phyloP scores from a whole-genome alignment of 2,888 invertebrate species.

The Xanthorhoe spadicearia region DNA sequence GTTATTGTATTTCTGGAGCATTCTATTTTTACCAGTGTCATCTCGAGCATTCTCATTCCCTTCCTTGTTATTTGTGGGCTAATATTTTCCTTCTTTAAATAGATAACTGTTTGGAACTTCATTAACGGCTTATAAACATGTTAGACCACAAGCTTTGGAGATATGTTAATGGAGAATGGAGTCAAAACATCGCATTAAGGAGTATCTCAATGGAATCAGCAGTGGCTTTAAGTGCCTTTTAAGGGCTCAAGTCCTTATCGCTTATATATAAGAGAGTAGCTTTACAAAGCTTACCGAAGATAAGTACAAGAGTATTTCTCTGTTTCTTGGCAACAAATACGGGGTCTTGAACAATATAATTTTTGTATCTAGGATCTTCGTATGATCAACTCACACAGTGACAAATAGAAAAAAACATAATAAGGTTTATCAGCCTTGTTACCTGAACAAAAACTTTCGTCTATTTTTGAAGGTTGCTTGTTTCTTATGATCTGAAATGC shows the following conservation, averaged over 20 bases:
- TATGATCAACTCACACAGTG: too few relatives aligned
- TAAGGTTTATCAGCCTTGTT: too few relatives aligned
- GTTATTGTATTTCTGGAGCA: slow-evolving; percentile 34
- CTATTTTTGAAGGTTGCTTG: too few relatives aligned
- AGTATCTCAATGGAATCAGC: slow-evolving; percentile 5
- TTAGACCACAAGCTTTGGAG: slow-evolving; percentile 19
- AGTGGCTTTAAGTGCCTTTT: not conserved
- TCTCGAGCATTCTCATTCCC: slow-evolving; percentile 41
- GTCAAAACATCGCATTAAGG: slow-evolving; percentile 23
- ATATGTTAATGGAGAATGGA: slow-evolving; percentile 16
- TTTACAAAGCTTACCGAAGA: not conserved
- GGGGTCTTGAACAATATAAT: too few relatives aligned
- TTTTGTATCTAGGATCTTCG: too few relatives aligned
- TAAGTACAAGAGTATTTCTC: not conserved
- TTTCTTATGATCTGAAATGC: too few relatives aligned
- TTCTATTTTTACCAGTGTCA: slow-evolving; percentile 42
- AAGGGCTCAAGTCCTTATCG: slow-evolving; percentile 1
- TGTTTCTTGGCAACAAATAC: too few relatives aligned
- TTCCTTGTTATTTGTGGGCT: slow-evolving; percentile 45
- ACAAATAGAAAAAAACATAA: too few relatives aligned
- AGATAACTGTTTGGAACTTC: slow-evolving; percentile 39
- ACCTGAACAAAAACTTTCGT: too few relatives aligned
- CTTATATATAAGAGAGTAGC: not conserved
- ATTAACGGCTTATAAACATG: slow-evolving; percentile 39
- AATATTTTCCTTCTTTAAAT: slow-evolving; percentile 43